Base-by-base conservation (phyloP, 2,888 invertebrate genomes). In the Cryptus armator region DNA sequence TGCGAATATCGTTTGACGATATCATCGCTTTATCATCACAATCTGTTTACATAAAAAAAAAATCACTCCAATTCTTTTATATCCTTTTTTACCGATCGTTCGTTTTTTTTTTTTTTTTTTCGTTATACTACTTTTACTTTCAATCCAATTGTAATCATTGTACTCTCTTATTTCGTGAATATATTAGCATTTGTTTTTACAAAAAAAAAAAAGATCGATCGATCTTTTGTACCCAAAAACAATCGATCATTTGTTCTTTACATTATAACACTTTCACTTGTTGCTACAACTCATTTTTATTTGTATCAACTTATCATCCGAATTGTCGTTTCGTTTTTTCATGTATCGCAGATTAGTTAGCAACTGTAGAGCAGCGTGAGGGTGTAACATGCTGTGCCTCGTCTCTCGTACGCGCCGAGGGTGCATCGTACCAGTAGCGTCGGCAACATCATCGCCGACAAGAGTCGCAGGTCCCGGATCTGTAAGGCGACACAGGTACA, bases 401-500 rank as follows among this genome's bases (percentile, higher is more conserved):
- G 53, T 68, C 5, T 62, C 68, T 76, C 29, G 16, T 44, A 48
- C 14, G 75, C 29, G 48, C 44, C 48, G 43, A 51, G 74, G 64
- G 44, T n/a, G 43, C 19, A 44, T 24, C 62, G 14, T 24, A 56
- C 46, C 19, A 72, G 51, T 37, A 64, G 24, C 56, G 24, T 16
- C 56, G 24, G 66, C 43, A 12, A 53, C 62, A 43, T 14, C 68
- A 62, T 9, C 43, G 79, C 67, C 78, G 19, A 46, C 44, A 48
- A 53, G 70, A 78, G 12, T 14, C 29, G 71, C 85, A 79, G 71
- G 85, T 82, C 75, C 79, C 56, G 79, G 82, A 81, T 87, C 83
- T 92, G 93, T 93, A 93, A 92, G 91, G 88, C 91, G 93, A 93
- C 92, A 93, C 93, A 93, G 93, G 93, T 93, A 93, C 93, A 92